Percentiles rank a stretch among this genome's conserved stretches.
These are phyloP conservation scores for Sebastes fasciatus DNA, from an alignment of 2,113 vertebrate species.

Conservation along the genomic window DNA sequence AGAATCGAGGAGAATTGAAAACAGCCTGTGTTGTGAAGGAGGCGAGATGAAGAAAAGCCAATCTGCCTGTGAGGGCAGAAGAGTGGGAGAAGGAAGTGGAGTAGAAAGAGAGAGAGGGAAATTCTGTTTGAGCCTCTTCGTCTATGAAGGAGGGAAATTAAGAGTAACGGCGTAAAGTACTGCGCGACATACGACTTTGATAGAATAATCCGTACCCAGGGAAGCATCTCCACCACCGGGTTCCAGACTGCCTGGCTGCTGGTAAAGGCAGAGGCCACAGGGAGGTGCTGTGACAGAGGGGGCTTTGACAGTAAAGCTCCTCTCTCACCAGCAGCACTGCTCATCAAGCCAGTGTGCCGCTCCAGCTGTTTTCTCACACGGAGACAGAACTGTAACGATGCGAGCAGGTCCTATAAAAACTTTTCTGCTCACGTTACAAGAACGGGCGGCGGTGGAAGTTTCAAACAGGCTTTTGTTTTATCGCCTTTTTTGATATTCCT, in stretches of 20 bases:
- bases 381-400: slow-evolving; percentile 70
- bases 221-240: slow-evolving; percentile 15
- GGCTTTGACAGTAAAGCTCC: slow-evolving; percentile 62
- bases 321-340: slow-evolving; percentile 62
- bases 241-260: slow-evolving; percentile 37
- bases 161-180: slow-evolving; percentile 51
- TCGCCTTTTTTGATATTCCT: slow-evolving; percentile 60
- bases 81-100: slow-evolving; percentile 41
- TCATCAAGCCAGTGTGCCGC: slow-evolving; percentile 70
- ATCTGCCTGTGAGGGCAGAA: slow-evolving; percentile 78
- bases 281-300: slow-evolving; percentile 79
- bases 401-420: slow-evolving; percentile 69
- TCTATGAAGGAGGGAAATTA: slow-evolving; percentile 63
- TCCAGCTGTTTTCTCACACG: slow-evolving; percentile 74
- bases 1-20: slow-evolving; percentile 79
- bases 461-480: slow-evolving; percentile 70
- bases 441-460: slow-evolving; percentile 66
- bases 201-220: slow-evolving; percentile 63
- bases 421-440: slow-evolving; percentile 68
- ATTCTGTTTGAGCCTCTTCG: slow-evolving; percentile 29
- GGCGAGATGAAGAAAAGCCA: slow-evolving; percentile 82
- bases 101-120: slow-evolving; percentile 24
- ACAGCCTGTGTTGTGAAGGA: slow-evolving; percentile 77
- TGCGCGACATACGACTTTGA: slow-evolving; percentile 58
- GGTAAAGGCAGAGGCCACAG: slow-evolving; percentile 74